Percentiles rank a stretch among this genome's conserved stretches.
Conservation (phyloP, 1,140 invertebrate genomes). For the Drosophila sulfurigaster region DNA sequence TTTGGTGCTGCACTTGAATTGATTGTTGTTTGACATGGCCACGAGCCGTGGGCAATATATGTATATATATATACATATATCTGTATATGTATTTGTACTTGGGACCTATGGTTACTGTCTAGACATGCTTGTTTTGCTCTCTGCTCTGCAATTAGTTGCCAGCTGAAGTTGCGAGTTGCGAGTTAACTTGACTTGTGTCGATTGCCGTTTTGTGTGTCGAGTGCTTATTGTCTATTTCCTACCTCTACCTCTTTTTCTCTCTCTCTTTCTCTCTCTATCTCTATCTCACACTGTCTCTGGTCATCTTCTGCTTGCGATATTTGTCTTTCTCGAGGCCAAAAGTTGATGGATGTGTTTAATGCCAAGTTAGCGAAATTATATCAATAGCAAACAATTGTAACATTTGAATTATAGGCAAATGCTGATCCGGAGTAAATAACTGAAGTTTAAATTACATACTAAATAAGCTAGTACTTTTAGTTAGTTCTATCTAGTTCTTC, state of each 20-base stretch:
- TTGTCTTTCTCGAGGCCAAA: not conserved
- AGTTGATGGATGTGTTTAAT: no score
- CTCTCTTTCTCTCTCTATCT: not conserved
- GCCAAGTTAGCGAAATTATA: no score
- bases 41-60: constrained; percentile 42
- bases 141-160: constrained; percentile 39
- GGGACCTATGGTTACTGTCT: constrained; percentile 35
- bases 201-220: constrained; percentile 27
- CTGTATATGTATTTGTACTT: not conserved
- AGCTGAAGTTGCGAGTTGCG: constrained; percentile 7
- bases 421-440: no score
- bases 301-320: not conserved
- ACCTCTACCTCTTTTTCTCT: not conserved
- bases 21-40: constrained; percentile 55
- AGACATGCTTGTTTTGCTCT: constrained; percentile 13
- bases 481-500: no score
- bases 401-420: no score
- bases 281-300: not conserved
- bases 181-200: not conserved
- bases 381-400: no score
- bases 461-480: no score
- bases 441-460: no score
- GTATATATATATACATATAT: not conserved
- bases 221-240: constrained; percentile 14
- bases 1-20: constrained; percentile 43